Percentiles rank a stretch among this genome's conserved stretches.
These are phyloP conservation scores for Tokudaia muenninki DNA, from an alignment of 2,797 vertebrate species.

Conservation along the genomic window DNA sequence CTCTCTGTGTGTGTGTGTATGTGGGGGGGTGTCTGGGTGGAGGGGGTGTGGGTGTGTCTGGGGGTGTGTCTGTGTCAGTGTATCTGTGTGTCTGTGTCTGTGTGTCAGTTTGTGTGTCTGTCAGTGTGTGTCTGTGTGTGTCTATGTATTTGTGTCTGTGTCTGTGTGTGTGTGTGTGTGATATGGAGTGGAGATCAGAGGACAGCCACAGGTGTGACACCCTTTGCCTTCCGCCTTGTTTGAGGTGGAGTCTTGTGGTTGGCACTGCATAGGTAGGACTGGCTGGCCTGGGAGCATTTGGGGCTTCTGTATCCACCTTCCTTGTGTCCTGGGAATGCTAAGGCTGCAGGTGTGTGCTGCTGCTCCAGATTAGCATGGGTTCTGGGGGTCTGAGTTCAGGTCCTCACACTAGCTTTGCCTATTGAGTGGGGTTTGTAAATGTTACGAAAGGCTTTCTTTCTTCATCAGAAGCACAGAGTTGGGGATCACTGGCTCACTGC, in stretches of 20 bases:
- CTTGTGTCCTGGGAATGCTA: background rate
- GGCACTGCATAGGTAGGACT: too few relatives aligned
- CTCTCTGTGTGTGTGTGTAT: background rate
- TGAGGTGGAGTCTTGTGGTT: background rate
- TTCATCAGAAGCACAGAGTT: background rate
- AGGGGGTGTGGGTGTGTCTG: too few relatives aligned
- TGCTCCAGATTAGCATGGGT: background rate
- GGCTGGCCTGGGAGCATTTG: background rate
- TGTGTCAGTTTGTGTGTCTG: too few relatives aligned
- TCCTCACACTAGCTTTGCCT: background rate
- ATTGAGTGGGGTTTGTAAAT: background rate
- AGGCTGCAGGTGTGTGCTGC: background rate
- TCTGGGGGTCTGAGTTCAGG: background rate
- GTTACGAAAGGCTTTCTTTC: background rate
- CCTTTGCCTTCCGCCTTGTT: background rate
- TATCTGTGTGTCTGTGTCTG: too few relatives aligned
- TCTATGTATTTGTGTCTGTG: background rate
- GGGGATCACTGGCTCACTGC: background rate
- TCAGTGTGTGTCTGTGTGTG: too few relatives aligned
- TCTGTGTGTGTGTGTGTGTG: too few relatives aligned
- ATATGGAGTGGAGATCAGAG: background rate
- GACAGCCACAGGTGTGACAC: too few relatives aligned
- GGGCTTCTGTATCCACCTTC: background rate
- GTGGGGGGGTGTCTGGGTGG: too few relatives aligned
- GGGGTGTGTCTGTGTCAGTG: too few relatives aligned